These are phyloP conservation scores for Ardeotis arabs DNA, from an alignment of 2,113 vertebrate genomes.

Conservation along the genomic window DNA sequence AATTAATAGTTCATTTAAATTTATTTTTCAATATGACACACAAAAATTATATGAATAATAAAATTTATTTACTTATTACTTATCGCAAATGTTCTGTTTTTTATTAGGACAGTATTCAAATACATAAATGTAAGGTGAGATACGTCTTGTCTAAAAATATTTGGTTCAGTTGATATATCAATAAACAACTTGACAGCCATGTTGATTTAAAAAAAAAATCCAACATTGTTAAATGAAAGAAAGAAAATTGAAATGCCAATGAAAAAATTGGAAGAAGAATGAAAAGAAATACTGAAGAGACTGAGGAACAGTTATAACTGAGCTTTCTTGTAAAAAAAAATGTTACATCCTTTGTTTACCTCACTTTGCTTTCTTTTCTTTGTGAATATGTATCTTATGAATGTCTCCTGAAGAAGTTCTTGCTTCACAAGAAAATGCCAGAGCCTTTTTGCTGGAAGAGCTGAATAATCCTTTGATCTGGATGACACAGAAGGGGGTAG, in stretches of 20 bases:
- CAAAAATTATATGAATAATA: background rate
- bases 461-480: slow-evolving; percentile 91
- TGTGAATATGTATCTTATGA: slow-evolving; percentile 97
- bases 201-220: background rate
- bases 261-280: background rate
- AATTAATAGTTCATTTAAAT: background rate
- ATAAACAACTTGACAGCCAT: background rate
- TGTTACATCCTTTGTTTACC: slow-evolving; percentile 76
- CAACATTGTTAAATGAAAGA: background rate
- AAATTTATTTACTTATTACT: background rate
- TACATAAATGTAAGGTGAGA: background rate
- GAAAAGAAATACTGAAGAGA: background rate
- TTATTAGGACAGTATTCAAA: background rate
- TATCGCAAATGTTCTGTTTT: background rate
- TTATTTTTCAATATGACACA: background rate
- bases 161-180: background rate
- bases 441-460: slow-evolving; percentile 91
- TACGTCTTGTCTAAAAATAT: background rate
- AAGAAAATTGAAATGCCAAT: background rate
- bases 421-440: slow-evolving; percentile 98
- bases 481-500: slow-evolving; percentile 58
- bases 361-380: slow-evolving; percentile 98
- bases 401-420: slow-evolving; percentile 92
- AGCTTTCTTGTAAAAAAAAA: background rate
- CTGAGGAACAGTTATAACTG: background rate